A percentile compares a stretch with the other conserved stretches of the same genome.
phyloP scores from a whole-genome alignment of 2,113 vertebrate species.

The Sylvia atricapilla region DNA sequence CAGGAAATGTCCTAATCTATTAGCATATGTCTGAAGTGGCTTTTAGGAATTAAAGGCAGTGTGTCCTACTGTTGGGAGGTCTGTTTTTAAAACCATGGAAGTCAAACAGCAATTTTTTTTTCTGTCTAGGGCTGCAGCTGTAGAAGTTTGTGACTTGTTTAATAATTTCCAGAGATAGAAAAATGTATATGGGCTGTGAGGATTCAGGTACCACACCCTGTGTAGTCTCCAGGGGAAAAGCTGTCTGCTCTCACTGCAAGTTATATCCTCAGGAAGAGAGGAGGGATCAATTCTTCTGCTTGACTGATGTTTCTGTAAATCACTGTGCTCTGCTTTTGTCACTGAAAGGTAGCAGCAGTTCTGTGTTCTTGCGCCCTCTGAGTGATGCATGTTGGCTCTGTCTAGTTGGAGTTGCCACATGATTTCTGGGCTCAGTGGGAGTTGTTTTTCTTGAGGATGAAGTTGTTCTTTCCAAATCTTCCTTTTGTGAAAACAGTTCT shows the following conservation, averaged over 20 bases:
- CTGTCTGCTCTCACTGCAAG: fast-evolving
- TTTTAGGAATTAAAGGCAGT: not conserved
- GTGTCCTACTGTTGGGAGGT: not conserved
- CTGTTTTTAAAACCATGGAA: not conserved
- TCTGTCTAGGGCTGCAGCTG: not conserved
- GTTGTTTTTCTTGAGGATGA: not conserved
- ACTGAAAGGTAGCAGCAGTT: not conserved
- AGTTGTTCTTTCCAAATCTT: slow-evolving; percentile 24
- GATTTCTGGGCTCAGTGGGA: not conserved
- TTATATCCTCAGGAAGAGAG: not conserved
- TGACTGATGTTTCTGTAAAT: not conserved
- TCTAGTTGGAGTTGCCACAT: not conserved
- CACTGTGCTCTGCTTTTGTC: not conserved
- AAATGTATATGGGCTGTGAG: not conserved
- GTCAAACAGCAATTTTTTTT: not conserved
- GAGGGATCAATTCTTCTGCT: not conserved
- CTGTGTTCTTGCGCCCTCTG: not conserved
- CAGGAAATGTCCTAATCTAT: not conserved
- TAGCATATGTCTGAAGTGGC: not conserved
- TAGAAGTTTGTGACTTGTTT: not conserved
- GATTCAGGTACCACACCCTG: not conserved
- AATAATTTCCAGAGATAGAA: not conserved
- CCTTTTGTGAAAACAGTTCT: not conserved
- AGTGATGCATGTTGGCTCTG: not conserved
- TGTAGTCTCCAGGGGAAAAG: not conserved